A percentile compares a stretch with the other conserved stretches of the same genome.
Conservation (phyloP, 2,797 vertebrate species). For the Pogonophryne albipinna region DNA sequence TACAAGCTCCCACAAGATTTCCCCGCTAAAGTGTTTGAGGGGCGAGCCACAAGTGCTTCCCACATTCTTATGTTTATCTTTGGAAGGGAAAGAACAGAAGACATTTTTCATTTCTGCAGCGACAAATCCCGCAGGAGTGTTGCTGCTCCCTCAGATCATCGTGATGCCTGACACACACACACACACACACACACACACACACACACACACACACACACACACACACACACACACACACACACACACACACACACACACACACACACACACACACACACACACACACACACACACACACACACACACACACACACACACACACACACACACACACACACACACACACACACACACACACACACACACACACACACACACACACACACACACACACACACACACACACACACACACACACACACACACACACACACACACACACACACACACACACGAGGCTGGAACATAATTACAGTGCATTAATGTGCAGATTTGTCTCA, state of each 20-base stretch:
- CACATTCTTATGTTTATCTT: conserved; percentile 65
- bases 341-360: neutral
- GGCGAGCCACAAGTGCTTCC: conserved; percentile 36
- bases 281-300: too few relatives aligned
- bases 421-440: neutral
- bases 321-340: too few relatives aligned
- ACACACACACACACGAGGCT: conserved; percentile 13
- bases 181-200: too few relatives aligned
- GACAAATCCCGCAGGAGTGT: conserved; percentile 48
- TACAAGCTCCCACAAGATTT: conserved; percentile 57
- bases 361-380: neutral
- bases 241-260: neutral
- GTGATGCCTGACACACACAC: conserved; percentile 23
- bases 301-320: too few relatives aligned
- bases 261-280: neutral
- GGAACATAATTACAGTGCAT: conserved; percentile 29
- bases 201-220: too few relatives aligned
- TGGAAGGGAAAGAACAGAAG: conserved; percentile 57
- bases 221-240: too few relatives aligned
- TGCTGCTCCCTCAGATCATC: conserved; percentile 41
- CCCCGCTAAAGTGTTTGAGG: conserved; percentile 42
- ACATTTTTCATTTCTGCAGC: conserved; percentile 50
- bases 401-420: neutral
- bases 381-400: conserved; percentile 1
- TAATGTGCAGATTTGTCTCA: conserved; percentile 11